Conservation (phyloP, 2,888 invertebrate genomes). For the Griposia aprilina region DNA sequence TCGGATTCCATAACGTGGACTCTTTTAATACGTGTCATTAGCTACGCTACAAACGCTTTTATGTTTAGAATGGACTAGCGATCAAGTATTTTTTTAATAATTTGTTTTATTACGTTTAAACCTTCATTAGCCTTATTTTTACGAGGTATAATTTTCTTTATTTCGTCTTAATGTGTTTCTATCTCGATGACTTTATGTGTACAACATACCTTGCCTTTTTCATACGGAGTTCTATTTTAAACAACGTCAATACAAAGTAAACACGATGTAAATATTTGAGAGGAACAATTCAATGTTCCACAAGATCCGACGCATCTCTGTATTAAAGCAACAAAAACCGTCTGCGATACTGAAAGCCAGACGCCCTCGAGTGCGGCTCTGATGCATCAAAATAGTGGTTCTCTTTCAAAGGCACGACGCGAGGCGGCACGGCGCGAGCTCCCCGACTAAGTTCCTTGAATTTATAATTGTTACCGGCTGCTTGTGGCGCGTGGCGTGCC, state of each 20-base stretch:
- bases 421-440: constrained; percentile 41
- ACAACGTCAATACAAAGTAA: constrained; percentile 39
- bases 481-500: constrained; percentile 62
- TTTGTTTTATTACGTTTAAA: constrained; percentile 35
- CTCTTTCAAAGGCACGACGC: constrained; percentile 67
- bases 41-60: constrained; percentile 37
- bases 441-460: constrained; percentile 69
- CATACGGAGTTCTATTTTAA: constrained; percentile 15
- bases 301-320: constrained; percentile 62
- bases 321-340: constrained; percentile 67
- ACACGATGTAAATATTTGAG: constrained; percentile 43
- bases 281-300: constrained; percentile 57
- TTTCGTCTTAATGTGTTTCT: constrained; percentile 51
- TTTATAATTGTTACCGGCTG: constrained; percentile 73
- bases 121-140: constrained; percentile 56
- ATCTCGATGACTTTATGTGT: constrained; percentile 33
- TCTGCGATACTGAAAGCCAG: constrained; percentile 77
- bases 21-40: constrained; percentile 53
- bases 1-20: constrained; percentile 38
- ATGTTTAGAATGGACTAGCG: constrained; percentile 11
- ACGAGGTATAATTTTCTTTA: constrained; percentile 52
- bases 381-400: constrained; percentile 72
- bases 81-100: constrained; percentile 35
- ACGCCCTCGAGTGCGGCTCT: constrained; percentile 72
- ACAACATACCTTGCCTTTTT: constrained; percentile 45